phyloP scores from a whole-genome alignment of 2,888 invertebrate genomes.

The Homarus gammarus region DNA sequence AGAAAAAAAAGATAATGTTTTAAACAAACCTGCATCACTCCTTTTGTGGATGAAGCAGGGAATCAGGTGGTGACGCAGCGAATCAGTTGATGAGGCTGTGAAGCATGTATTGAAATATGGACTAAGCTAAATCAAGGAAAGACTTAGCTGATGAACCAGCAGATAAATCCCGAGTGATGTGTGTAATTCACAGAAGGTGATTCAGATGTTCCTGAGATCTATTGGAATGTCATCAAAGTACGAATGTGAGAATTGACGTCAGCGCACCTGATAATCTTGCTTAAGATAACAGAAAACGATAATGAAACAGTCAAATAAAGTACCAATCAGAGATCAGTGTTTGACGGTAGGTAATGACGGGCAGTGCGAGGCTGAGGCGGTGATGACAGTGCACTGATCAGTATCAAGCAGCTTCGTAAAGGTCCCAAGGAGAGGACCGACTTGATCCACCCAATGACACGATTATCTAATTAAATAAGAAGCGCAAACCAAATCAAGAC shows the following conservation, averaged over 20 bases:
- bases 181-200: no score
- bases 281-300: neutral
- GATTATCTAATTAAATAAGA: neutral
- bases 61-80: no score
- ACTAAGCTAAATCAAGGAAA: no score
- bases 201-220: no score
- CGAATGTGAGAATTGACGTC: neutral
- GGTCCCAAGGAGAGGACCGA: neutral
- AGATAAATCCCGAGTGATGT: no score
- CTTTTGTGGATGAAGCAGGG: no score
- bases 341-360: neutral
- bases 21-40: no score
- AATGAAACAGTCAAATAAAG: neutral
- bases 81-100: no score
- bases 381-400: neutral
- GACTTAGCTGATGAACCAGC: no score
- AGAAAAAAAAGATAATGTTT: no score
- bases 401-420: neutral
- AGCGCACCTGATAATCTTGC: neutral
- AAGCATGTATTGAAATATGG: no score
- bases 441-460: neutral
- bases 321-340: neutral
- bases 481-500: neutral
- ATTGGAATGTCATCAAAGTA: no score
- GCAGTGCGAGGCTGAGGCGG: neutral